These are phyloP conservation scores for Gobio gobio DNA, from an alignment of 2,113 vertebrate species.

Conservation along the genomic window DNA sequence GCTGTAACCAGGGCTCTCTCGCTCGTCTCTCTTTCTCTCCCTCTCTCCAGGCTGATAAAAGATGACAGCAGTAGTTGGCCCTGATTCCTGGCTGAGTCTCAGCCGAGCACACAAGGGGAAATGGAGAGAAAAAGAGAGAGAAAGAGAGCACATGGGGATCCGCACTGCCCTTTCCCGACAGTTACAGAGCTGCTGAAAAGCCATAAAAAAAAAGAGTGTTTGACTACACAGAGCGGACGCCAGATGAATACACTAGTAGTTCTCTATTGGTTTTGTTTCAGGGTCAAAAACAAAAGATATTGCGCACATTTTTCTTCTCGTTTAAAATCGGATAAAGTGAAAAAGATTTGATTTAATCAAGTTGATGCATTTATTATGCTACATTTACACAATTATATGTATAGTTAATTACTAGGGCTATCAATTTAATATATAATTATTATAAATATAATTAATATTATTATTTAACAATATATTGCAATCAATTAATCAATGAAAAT, in stretches of 20 bases:
- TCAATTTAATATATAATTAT: neutral
- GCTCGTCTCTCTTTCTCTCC: conserved; percentile 48
- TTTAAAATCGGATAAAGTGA: neutral
- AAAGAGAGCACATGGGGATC: conserved; percentile 33
- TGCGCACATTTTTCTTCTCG: neutral
- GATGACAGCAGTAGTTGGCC: conserved; percentile 65
- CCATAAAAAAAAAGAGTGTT: conserved; percentile 59
- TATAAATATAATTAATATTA: neutral
- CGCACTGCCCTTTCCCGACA: conserved; percentile 67
- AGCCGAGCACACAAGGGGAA: conserved; percentile 40
- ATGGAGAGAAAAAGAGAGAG: conserved; percentile 13
- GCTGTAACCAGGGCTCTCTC: conserved; percentile 59
- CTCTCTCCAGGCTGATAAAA: conserved; percentile 61
- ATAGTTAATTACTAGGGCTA: neutral
- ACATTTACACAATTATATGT: neutral
- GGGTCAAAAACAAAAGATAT: conserved; percentile 11
- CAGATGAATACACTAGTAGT: neutral
- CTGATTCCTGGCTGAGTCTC: conserved; percentile 47
- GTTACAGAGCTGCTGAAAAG: conserved; percentile 63
- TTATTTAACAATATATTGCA: neutral
- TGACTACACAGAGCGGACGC: conserved; percentile 60
- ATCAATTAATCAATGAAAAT: neutral
- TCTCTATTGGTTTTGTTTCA: neutral
- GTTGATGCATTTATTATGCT: neutral
- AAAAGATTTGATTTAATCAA: too few relatives aligned